These are phyloP conservation scores for Upupa epops DNA, from an alignment of 2,113 vertebrate species.

Conservation along the genomic window DNA sequence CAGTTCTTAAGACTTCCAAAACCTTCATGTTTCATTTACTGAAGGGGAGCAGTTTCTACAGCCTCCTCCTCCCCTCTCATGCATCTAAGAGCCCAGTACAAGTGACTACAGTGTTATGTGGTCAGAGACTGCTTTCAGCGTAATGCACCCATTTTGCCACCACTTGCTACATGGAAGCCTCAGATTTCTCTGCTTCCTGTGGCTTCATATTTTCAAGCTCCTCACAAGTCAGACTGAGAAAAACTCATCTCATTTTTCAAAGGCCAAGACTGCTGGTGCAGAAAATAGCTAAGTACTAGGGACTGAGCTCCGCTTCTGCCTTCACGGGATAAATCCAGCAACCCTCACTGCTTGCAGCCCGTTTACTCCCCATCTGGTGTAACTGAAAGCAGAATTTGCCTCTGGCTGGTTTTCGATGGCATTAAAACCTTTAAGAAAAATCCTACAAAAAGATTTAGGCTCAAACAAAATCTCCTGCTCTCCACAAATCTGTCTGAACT, in stretches of 20 bases:
- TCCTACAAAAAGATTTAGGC: conserved; percentile 54
- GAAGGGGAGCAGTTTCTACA: background rate
- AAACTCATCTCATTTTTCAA: conserved; percentile 67
- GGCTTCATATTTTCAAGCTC: background rate
- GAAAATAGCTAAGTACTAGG: conserved; percentile 70
- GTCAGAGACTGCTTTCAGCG: background rate
- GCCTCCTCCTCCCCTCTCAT: background rate
- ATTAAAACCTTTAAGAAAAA: conserved; percentile 66
- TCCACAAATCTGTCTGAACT: conserved; percentile 39
- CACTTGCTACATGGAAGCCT: background rate
- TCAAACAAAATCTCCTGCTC: conserved; percentile 30
- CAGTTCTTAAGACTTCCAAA: background rate
- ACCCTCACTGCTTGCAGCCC: background rate
- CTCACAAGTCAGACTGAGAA: conserved; percentile 47
- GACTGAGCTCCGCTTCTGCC: conserved; percentile 42
- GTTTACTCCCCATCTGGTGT: conserved; percentile 5
- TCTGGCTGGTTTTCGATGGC: conserved; percentile 41
- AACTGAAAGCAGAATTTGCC: conserved; percentile 6
- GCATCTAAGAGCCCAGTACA: background rate
- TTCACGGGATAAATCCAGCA: conserved; percentile 10
- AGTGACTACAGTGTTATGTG: background rate
- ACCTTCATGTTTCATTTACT: background rate
- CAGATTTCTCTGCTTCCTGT: conserved; percentile 12
- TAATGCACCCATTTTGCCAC: background rate
- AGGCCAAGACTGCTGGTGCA: conserved; percentile 72